Percentiles rank a stretch among this genome's conserved stretches.
These are phyloP conservation scores for Grapholita molesta DNA, from an alignment of 1,140 invertebrate genomes.

Conservation along the genomic window DNA sequence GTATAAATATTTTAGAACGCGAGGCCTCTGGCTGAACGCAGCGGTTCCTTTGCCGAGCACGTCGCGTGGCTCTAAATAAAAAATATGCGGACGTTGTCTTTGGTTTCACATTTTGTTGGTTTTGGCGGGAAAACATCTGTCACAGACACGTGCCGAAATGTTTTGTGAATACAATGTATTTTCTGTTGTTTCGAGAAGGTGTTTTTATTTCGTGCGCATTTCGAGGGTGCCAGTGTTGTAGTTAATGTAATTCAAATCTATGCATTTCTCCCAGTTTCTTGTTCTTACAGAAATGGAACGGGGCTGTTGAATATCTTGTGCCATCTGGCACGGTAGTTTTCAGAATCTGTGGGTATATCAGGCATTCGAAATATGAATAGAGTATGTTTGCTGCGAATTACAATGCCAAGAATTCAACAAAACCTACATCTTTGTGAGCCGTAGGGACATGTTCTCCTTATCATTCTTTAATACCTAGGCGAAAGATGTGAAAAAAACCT, in stretches of 20 bases:
- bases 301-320: not conserved
- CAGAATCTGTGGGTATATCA: not conserved
- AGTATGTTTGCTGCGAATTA: not conserved
- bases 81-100: conserved; percentile 28
- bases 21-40: conserved; percentile 7
- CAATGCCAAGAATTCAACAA: not conserved
- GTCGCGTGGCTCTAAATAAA: conserved; percentile 24
- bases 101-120: conserved; percentile 18
- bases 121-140: conserved; percentile 19
- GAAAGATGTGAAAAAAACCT: not conserved
- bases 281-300: not conserved
- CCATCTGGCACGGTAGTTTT: not conserved
- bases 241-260: conserved; percentile 1
- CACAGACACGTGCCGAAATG: conserved; percentile 5
- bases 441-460: not conserved
- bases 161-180: conserved; percentile 1
- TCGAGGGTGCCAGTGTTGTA: not conserved
- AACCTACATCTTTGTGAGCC: not conserved
- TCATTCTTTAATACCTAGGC: not conserved
- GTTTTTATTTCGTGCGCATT: conserved; percentile 4
- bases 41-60: conserved; percentile 23
- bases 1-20: conserved; percentile 25
- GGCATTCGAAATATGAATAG: not conserved
- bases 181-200: conserved; percentile 6
- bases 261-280: not conserved